Percentiles rank a stretch among this genome's conserved stretches.
Conservation (phyloP, 1,140 invertebrate species). For the Melipona quadrifasciata region DNA sequence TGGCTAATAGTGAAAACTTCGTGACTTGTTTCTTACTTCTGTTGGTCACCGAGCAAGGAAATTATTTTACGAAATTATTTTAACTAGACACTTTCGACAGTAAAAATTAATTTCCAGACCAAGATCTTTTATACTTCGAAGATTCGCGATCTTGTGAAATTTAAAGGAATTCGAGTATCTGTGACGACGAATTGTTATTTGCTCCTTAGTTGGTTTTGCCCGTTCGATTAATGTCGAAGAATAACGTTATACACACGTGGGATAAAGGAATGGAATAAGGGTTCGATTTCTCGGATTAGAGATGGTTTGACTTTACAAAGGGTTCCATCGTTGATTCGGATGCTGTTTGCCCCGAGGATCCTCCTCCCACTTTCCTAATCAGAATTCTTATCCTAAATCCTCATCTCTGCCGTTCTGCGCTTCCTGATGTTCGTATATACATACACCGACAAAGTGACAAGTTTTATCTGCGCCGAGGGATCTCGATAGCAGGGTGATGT, state of each 20-base stretch:
- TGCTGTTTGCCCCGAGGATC: slow-evolving; percentile 38
- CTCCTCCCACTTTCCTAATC: slow-evolving; percentile 52
- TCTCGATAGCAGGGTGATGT: slow-evolving; percentile 65
- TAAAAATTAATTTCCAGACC: too few relatives aligned
- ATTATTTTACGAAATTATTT: background rate
- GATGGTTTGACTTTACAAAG: slow-evolving; percentile 12
- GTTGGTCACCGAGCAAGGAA: background rate
- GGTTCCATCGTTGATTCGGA: slow-evolving; percentile 3
- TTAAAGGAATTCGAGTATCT: too few relatives aligned
- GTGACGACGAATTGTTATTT: too few relatives aligned
- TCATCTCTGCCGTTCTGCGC: slow-evolving; percentile 63
- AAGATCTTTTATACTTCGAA: too few relatives aligned
- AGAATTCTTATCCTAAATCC: slow-evolving; percentile 52
- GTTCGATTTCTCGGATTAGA: slow-evolving; percentile 36
- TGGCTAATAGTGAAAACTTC: background rate
- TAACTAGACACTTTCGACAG: too few relatives aligned
- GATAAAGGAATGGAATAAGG: background rate
- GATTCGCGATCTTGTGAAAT: too few relatives aligned
- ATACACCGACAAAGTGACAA: slow-evolving; percentile 68
- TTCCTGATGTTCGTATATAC: slow-evolving; percentile 36
- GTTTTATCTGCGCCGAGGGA: slow-evolving; percentile 61
- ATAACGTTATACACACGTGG: background rate
- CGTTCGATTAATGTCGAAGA: background rate
- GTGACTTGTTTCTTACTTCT: background rate
- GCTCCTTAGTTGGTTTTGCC: too few relatives aligned